Base-by-base conservation (phyloP, 2,113 vertebrate genomes). In the Zingel zingel region DNA sequence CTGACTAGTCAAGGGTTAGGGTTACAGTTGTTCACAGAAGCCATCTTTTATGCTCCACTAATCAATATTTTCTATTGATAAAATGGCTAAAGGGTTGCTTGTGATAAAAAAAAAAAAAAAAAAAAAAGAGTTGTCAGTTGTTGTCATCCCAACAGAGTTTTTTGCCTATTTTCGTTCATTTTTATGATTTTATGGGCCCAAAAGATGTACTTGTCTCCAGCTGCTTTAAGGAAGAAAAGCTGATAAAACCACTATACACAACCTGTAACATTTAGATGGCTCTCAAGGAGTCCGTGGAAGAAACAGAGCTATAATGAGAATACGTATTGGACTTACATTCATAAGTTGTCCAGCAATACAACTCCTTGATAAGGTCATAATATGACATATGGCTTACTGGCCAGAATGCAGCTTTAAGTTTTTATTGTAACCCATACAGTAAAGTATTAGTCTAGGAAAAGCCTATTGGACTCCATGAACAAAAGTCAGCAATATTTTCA, bases 61-160 rank as follows among this genome's bases (percentile, higher is more conserved):
- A 92, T 90, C 85, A 23, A 90, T 90, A 81, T n/a, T 65, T 77
- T 75, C 23, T 61, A 65, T 65, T 67, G 79, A 81, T 89, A 83
- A 58, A 68, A 74, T 86, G 23, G 76, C 79, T 59, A 48, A 76
- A 39, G 18, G 30, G 74, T 16, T 54, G 53, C 25, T 73, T 10
- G 27, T 36, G 11, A 16, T n/a, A n/a, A 59, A 43, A 13, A 54
- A 45, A 58, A n/a, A 59, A 43, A 13, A 66, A 45, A 58, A n/a
- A 21, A 59, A 43, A 13, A 54, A 45, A 58, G 19, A 66, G 51
- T 23, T 4, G 39, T 14, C 2, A 15, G 14, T 53, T 18, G 3
- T 1, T 2, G 30, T 48, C n/a, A 57, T 16, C 9, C 11, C 0
- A 9, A 75, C 1, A 39, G 15, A n/a, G 15, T 19, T 39, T 15